These are phyloP conservation scores for Caenorhabditis sinica DNA, from an alignment of 2,888 invertebrate genomes.

Conservation along the genomic window DNA sequence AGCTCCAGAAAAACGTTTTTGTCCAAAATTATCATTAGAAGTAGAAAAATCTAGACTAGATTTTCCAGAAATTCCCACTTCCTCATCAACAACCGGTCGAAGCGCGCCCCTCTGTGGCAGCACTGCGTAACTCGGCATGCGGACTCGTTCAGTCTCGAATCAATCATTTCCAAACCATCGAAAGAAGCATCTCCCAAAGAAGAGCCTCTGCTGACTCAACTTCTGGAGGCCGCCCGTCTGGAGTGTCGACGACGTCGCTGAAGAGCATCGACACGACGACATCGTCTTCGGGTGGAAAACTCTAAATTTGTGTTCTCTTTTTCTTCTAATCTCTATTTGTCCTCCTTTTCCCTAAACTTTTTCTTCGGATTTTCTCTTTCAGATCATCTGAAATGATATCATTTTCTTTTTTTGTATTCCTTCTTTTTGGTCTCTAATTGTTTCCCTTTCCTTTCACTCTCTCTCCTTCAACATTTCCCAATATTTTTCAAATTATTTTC, in stretches of 20 bases:
- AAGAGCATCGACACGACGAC: constrained; percentile 41
- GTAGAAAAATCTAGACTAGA: too few relatives aligned
- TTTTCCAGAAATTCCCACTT: constrained; percentile 50
- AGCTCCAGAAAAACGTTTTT: too few relatives aligned
- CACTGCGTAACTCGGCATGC: constrained; percentile 40
- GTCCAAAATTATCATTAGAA: too few relatives aligned
- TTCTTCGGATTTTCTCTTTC: not conserved
- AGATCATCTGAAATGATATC: not conserved
- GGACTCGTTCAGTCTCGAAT: constrained; percentile 63
- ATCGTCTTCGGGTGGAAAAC: constrained; percentile 38
- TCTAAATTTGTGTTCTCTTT: constrained; percentile 6
- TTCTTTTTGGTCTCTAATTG: constrained; percentile 17
- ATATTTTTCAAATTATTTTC: constrained; percentile 35
- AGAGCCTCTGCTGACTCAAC: constrained; percentile 41
- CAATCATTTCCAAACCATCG: constrained; percentile 60
- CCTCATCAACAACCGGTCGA: constrained; percentile 33
- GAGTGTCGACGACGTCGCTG: constrained; percentile 45
- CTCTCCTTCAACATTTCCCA: not conserved
- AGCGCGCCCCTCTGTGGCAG: constrained; percentile 53
- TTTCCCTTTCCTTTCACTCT: constrained; percentile 3
- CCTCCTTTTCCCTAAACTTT: not conserved
- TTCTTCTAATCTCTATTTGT: constrained; percentile 12
- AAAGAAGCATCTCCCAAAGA: constrained; percentile 29
- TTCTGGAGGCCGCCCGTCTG: constrained; percentile 48
- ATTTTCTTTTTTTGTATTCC: constrained; percentile 12